A percentile compares a stretch with the other conserved stretches of the same genome.
Conservation (phyloP, 2,888 invertebrate genomes). For the Platycnemis pennipes region DNA sequence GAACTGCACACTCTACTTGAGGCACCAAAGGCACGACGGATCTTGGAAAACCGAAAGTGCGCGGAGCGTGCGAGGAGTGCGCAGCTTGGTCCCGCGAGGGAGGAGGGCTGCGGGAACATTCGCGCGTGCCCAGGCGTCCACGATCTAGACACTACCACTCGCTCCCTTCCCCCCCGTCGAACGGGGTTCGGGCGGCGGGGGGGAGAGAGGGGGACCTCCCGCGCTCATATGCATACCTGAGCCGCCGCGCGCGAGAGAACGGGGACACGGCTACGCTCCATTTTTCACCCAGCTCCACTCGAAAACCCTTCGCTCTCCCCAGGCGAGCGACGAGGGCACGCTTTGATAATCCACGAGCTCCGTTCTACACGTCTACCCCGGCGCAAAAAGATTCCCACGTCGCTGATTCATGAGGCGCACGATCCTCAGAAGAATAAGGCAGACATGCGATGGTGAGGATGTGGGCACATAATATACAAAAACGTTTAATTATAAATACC, state of each 20-base stretch:
- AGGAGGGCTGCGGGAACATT: neutral
- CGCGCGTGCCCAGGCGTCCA: neutral
- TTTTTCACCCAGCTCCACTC: neutral
- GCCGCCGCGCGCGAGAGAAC: neutral
- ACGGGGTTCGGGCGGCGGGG: neutral
- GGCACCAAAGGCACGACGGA: neutral
- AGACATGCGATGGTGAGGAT: too few species aligned
- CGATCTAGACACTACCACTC: neutral
- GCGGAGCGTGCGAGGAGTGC: neutral
- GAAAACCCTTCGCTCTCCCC: neutral
- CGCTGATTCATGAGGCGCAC: too few species aligned
- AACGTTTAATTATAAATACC: too few species aligned
- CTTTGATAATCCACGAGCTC: neutral
- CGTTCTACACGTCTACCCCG: too few species aligned
- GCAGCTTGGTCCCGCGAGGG: neutral
- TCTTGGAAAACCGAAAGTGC: neutral
- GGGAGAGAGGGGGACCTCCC: neutral
- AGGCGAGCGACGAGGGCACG: neutral
- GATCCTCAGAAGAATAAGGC: too few species aligned
- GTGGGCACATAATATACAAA: too few species aligned
- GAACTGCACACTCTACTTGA: neutral
- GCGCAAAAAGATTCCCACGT: too few species aligned
- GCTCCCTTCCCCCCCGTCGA: neutral
- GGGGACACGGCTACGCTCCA: conserved; percentile 24
- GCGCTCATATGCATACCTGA: neutral